These are phyloP conservation scores for Choloepus hoffmanni DNA, from an alignment of 2,113 vertebrate species.

Conservation along the genomic window DNA sequence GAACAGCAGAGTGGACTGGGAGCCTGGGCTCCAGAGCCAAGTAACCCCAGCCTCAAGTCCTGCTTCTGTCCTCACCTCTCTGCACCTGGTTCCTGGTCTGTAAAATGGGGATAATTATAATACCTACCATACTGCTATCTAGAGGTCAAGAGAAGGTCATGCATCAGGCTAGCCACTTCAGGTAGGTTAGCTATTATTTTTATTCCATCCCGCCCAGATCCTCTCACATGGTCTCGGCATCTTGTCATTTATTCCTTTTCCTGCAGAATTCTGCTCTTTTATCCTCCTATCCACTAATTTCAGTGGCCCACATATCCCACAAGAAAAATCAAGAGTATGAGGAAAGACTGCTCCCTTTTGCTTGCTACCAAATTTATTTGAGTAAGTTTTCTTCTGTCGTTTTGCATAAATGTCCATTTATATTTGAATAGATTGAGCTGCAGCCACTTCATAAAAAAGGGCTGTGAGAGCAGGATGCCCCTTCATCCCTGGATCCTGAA, in stretches of 20 bases:
- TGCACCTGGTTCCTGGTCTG: not conserved
- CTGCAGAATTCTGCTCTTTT: not conserved
- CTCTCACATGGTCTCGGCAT: not conserved
- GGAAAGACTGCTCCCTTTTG: not conserved
- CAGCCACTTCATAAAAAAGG: not conserved
- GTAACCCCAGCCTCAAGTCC: not conserved
- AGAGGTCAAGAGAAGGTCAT: not conserved
- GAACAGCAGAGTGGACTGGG: not conserved
- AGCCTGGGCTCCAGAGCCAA: not conserved
- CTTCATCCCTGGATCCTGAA: not conserved
- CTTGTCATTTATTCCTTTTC: not conserved
- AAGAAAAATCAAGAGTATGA: not conserved
- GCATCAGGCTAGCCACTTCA: not conserved
- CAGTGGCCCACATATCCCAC: too few species aligned
- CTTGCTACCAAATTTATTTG: constrained; percentile 67
- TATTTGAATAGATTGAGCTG: not conserved
- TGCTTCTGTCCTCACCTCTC: not conserved
- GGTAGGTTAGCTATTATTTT: not conserved
- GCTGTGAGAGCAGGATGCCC: not conserved
- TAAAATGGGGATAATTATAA: not conserved
- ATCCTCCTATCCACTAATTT: not conserved
- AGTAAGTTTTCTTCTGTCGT: constrained; percentile 10
- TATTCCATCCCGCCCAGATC: not conserved
- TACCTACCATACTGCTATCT: not conserved
- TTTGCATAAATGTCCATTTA: not conserved